Conservation (phyloP, 2,113 vertebrate species). For the Pseudorectes ferrugineus region DNA sequence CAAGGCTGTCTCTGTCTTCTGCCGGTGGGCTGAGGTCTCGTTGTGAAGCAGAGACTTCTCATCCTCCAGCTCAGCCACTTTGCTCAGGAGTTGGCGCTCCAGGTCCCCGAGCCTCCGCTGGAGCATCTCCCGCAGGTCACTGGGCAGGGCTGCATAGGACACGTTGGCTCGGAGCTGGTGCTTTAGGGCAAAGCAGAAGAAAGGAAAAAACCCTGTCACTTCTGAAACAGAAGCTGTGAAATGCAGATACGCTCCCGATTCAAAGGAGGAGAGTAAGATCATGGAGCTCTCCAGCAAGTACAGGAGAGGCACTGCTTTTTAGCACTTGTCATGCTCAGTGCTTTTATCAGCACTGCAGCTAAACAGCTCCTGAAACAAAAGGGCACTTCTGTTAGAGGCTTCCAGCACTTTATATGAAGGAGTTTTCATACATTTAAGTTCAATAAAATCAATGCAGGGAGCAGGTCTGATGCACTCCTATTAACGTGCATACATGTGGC, state of each 20-base stretch:
- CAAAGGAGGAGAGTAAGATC: not conserved
- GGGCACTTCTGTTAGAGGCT: not conserved
- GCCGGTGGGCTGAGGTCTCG: slow-evolving; percentile 89
- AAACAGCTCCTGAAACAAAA: not conserved
- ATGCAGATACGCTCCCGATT: not conserved
- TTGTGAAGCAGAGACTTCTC: slow-evolving; percentile 95
- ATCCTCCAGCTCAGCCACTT: slow-evolving; percentile 93
- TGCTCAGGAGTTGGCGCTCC: slow-evolving; percentile 89
- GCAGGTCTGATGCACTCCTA: not conserved
- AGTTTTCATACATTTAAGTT: not conserved
- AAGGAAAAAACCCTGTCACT: not conserved
- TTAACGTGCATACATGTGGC: not conserved
- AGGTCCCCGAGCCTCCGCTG: slow-evolving; percentile 86
- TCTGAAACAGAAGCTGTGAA: not conserved
- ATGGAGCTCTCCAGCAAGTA: not conserved
- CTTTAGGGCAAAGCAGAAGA: slow-evolving; percentile 21
- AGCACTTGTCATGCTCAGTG: not conserved
- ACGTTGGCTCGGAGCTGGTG: slow-evolving; percentile 84
- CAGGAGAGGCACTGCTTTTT: not conserved
- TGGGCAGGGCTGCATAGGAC: slow-evolving; percentile 73
- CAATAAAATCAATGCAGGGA: not conserved
- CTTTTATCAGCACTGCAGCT: not conserved
- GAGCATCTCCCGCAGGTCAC: slow-evolving; percentile 88
- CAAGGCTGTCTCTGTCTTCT: slow-evolving; percentile 87
- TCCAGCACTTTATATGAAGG: not conserved